A percentile compares a stretch with the other conserved stretches of the same genome.
Conservation (phyloP, 2,888 invertebrate genomes). For the Synergus laeviventris region DNA sequence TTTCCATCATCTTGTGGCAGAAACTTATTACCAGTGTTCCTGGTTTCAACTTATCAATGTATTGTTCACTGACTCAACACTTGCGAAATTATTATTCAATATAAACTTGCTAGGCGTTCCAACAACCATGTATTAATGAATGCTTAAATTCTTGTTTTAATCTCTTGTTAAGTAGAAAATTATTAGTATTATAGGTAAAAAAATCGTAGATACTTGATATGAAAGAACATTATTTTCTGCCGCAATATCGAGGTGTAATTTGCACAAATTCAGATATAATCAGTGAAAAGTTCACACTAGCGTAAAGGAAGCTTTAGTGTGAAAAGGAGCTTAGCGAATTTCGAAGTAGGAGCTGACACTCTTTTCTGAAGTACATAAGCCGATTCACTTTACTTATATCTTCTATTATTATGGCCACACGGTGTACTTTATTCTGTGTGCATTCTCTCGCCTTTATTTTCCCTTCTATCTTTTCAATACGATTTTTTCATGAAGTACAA, state of each 20-base stretch:
- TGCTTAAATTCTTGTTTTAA: too few species aligned
- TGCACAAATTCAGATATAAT: background rate
- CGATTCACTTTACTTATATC: slow-evolving; percentile 1
- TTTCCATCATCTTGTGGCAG: slow-evolving; percentile 12
- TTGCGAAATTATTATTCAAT: too few species aligned
- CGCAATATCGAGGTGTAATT: background rate
- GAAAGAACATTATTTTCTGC: too few species aligned
- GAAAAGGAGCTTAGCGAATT: slow-evolving; percentile 29
- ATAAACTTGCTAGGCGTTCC: too few species aligned
- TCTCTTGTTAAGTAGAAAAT: too few species aligned
- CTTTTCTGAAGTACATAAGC: slow-evolving; percentile 21
- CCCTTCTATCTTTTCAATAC: background rate
- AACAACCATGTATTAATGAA: too few species aligned
- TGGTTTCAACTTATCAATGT: background rate
- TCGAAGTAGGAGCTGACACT: slow-evolving; percentile 24
- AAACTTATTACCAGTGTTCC: background rate
- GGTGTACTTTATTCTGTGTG: background rate
- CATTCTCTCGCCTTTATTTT: slow-evolving; percentile 9
- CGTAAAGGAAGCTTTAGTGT: slow-evolving; percentile 13
- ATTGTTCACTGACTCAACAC: too few species aligned
- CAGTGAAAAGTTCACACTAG: slow-evolving; percentile 9
- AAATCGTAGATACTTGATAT: too few species aligned
- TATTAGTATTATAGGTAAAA: too few species aligned
- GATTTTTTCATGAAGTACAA: background rate
- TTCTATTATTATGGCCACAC: background rate